phyloP scores from a whole-genome alignment of 2,797 vertebrate genomes.

The Trichosurus vulpecula region DNA sequence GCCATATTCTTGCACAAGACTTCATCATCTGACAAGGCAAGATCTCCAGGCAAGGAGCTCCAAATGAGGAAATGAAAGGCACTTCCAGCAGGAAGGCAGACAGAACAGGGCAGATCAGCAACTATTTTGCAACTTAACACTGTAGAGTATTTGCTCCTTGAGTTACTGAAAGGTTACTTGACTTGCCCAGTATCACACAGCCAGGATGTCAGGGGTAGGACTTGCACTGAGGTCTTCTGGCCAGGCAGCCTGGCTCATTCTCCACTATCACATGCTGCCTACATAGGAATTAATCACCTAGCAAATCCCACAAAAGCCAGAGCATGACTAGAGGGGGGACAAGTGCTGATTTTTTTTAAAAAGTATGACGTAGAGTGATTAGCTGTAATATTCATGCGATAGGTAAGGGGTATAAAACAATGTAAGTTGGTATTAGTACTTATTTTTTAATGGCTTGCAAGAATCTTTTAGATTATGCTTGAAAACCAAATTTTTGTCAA shows the following conservation, averaged over 20 bases:
- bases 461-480: not conserved
- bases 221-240: not conserved
- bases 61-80: not conserved
- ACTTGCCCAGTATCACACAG: not conserved
- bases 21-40: not conserved
- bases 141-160: not conserved
- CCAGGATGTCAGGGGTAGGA: not conserved
- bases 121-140: not conserved
- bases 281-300: not conserved
- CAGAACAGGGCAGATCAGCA: not conserved
- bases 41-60: not conserved
- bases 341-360: not conserved
- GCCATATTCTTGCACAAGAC: not conserved
- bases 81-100: not conserved
- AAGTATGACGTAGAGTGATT: not conserved
- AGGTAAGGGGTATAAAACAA: not conserved
- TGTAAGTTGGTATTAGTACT: not conserved
- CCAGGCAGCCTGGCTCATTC: not conserved
- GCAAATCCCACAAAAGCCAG: not conserved
- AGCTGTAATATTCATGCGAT: not conserved
- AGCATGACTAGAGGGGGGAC: not conserved
- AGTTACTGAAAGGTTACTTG: not conserved
- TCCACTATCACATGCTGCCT: not conserved
- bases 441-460: not conserved
- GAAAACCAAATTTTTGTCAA: not conserved